Evolutionary conservation across 1,140 invertebrate genomes (phyloP).

Genomic region (Zaprionus ornatus): DNA sequence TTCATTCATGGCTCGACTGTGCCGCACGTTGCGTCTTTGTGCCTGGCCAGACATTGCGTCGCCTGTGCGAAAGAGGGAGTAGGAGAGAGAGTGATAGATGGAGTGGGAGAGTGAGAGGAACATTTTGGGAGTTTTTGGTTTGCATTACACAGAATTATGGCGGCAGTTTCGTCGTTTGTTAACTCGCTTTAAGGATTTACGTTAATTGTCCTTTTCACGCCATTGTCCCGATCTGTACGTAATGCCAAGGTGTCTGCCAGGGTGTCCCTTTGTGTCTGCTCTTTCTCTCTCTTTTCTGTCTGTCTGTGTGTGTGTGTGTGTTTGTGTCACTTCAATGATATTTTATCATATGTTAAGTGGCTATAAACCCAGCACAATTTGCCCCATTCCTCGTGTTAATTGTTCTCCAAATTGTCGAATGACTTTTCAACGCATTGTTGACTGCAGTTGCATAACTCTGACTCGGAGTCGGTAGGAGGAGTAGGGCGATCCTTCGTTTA

Average conservation of each 20-base stretch:
- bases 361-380: constrained; percentile 76
- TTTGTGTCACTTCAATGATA: constrained; percentile 44
- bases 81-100: constrained; percentile 6
- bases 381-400: constrained; percentile 45
- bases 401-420: constrained; percentile 43
- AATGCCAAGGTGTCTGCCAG: constrained; percentile 44
- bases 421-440: constrained; percentile 33
- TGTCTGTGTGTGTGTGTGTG: constrained; percentile 13
- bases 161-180: constrained; percentile 79
- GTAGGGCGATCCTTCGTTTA: constrained; percentile 35
- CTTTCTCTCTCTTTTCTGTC: not conserved
- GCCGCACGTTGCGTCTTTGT: constrained; percentile 71
- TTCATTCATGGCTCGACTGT: constrained; percentile 52
- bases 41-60: constrained; percentile 61
- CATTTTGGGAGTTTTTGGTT: constrained; percentile 61
- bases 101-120: not conserved
- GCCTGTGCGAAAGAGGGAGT: constrained; percentile 31
- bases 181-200: constrained; percentile 78
- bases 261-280: constrained; percentile 34
- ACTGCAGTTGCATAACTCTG: constrained; percentile 29
- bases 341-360: constrained; percentile 81
- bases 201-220: constrained; percentile 77
- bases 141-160: constrained; percentile 78
- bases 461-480: not conserved
- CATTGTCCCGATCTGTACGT: constrained; percentile 38